A percentile compares a stretch with the other conserved stretches of the same genome.
These are phyloP conservation scores for Prionailurus viverrinus DNA, from an alignment of 2,113 vertebrate genomes.

Conservation along the genomic window DNA sequence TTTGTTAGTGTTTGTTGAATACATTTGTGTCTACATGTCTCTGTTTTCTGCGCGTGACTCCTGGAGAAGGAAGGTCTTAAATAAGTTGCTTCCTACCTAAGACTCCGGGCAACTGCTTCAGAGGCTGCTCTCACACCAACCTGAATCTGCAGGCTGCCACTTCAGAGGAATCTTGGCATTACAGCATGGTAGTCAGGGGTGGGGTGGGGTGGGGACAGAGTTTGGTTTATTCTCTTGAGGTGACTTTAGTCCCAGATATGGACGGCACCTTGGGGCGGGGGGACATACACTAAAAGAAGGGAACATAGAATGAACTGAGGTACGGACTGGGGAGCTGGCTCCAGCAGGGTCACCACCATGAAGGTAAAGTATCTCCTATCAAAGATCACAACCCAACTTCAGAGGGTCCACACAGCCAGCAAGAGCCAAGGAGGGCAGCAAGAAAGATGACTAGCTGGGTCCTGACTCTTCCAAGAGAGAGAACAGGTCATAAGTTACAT, in stretches of 20 bases:
- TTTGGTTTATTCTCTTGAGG: background rate
- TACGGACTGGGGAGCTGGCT: no score
- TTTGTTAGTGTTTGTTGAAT: background rate
- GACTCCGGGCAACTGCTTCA: no score
- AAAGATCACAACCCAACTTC: background rate
- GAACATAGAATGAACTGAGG: rapidly evolving
- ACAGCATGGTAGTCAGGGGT: rapidly evolving
- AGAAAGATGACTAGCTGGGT: background rate
- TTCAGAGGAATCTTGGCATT: background rate
- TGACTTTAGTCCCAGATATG: no score
- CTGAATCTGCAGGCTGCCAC: background rate
- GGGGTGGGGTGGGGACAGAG: background rate
- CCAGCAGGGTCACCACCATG: background rate
- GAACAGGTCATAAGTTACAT: background rate
- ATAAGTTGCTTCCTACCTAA: background rate
- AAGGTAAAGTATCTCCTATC: background rate
- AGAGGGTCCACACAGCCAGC: background rate
- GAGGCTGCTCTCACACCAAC: background rate
- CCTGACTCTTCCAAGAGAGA: background rate
- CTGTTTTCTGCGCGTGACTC: background rate
- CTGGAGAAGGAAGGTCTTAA: background rate
- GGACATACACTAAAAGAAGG: background rate
- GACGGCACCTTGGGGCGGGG: rapidly evolving
- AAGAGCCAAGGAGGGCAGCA: background rate
- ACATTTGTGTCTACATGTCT: background rate